Evolutionary conservation across 2,797 vertebrate genomes (phyloP).

Genomic region (Oophaga sylvatica): DNA sequence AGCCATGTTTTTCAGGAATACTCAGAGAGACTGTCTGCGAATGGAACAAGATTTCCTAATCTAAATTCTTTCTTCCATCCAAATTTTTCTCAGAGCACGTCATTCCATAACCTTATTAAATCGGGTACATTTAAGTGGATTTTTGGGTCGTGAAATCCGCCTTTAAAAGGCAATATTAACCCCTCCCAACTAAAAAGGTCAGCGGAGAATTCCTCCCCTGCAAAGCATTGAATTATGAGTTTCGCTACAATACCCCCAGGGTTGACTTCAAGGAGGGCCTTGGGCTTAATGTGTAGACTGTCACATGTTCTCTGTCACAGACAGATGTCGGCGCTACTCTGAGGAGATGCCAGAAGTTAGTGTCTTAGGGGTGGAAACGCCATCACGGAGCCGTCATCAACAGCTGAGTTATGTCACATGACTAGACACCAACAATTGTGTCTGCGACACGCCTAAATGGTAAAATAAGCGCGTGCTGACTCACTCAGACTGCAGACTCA

Average conservation of each 20-base stretch:
- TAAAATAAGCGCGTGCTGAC: slow-evolving; percentile 17
- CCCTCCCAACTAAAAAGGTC: slow-evolving; percentile 52
- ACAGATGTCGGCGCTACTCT: slow-evolving; percentile 22
- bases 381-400: slow-evolving; percentile 24
- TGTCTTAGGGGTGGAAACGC: not conserved
- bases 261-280: slow-evolving; percentile 7
- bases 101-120: slow-evolving; percentile 59
- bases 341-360: slow-evolving; percentile 25
- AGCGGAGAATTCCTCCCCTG: slow-evolving; percentile 54
- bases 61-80: slow-evolving; percentile 60
- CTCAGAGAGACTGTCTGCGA: slow-evolving; percentile 56
- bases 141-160: slow-evolving; percentile 51
- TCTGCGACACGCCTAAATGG: slow-evolving; percentile 25
- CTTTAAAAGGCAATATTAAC: slow-evolving; percentile 54
- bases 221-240: slow-evolving; percentile 49
- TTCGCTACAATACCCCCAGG: slow-evolving; percentile 27
- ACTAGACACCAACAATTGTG: slow-evolving; percentile 31
- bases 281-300: slow-evolving; percentile 9
- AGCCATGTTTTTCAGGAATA: slow-evolving; percentile 54
- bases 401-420: slow-evolving; percentile 45
- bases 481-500: slow-evolving; percentile 22
- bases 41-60: slow-evolving; percentile 61
- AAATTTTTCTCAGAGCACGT: slow-evolving; percentile 54
- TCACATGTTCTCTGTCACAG: slow-evolving; percentile 40
- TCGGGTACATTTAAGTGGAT: slow-evolving; percentile 61